These are phyloP conservation scores for Xiphias gladius DNA, from an alignment of 2,113 vertebrate species.

Conservation along the genomic window DNA sequence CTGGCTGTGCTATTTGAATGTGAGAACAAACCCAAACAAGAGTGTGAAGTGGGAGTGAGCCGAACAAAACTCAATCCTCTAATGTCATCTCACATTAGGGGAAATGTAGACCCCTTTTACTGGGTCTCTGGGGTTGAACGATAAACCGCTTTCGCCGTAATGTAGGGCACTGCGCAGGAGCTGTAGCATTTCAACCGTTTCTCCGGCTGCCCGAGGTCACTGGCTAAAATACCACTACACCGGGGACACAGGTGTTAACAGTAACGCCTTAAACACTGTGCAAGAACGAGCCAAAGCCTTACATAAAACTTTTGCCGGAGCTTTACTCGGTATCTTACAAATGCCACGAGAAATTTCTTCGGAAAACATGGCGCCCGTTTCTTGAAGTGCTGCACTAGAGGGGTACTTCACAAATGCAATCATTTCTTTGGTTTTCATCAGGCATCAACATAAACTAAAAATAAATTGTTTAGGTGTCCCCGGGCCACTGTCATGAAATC, in stretches of 20 bases:
- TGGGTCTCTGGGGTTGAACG: not conserved
- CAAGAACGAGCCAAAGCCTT: not conserved
- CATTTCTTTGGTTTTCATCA: conserved; percentile 21
- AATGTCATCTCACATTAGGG: not conserved
- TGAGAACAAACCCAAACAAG: conserved; percentile 42
- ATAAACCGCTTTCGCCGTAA: conserved; percentile 32
- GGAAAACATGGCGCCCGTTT: not conserved
- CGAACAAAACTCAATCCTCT: conserved; percentile 17
- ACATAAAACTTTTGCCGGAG: not conserved
- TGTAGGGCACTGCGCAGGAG: not conserved
- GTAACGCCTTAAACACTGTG: not conserved
- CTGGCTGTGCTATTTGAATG: conserved; percentile 12
- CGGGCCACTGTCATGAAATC: not conserved
- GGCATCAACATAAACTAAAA: not conserved
- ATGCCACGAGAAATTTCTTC: not conserved
- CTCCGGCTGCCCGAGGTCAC: conserved; percentile 13
- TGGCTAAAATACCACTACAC: conserved; percentile 14
- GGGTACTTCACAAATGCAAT: not conserved
- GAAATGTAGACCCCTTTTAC: conserved; percentile 6
- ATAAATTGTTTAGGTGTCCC: conserved; percentile 1
- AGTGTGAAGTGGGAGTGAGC: conserved; percentile 8
- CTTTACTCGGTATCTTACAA: not conserved
- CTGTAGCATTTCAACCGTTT: conserved; percentile 10
- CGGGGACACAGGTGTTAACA: conserved; percentile 25
- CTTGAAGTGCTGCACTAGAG: not conserved